Conservation (phyloP, 2,888 invertebrate genomes). For the Orgyia antiqua region DNA sequence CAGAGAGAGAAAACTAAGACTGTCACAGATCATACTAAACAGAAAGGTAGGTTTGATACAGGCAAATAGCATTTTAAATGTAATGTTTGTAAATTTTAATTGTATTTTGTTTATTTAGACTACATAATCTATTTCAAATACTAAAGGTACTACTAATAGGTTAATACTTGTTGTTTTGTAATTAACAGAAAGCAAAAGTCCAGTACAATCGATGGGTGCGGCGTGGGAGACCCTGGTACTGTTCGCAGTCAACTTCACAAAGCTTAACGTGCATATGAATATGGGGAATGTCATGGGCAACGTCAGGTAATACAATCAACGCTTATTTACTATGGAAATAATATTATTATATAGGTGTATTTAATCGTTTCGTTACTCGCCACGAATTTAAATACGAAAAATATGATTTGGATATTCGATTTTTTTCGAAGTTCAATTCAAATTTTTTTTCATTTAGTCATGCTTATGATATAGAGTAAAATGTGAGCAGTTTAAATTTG, state of each 20-base stretch:
- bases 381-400: no score
- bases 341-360: no score
- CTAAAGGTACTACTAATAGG: no score
- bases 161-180: no score
- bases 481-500: no score
- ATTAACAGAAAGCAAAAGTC: neutral
- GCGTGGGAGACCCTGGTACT: slow-evolving; percentile 98
- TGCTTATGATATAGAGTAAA: no score
- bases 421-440: no score
- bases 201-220: slow-evolving; percentile 58
- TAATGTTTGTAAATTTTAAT: neutral
- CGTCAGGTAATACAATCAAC: slow-evolving; percentile 89
- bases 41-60: slow-evolving; percentile 44
- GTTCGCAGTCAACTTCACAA: slow-evolving; percentile 97
- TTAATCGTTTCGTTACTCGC: no score
- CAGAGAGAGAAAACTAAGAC: slow-evolving; percentile 67
- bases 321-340: neutral
- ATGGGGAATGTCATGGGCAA: slow-evolving; percentile 99
- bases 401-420: no score
- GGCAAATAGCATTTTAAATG: neutral
- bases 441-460: no score
- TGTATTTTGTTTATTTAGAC: no score
- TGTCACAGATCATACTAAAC: slow-evolving; percentile 47
- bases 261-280: slow-evolving; percentile 98
- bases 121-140: no score